phyloP scores from a whole-genome alignment of 1,140 invertebrate species.

The Hyphantria cunea region DNA sequence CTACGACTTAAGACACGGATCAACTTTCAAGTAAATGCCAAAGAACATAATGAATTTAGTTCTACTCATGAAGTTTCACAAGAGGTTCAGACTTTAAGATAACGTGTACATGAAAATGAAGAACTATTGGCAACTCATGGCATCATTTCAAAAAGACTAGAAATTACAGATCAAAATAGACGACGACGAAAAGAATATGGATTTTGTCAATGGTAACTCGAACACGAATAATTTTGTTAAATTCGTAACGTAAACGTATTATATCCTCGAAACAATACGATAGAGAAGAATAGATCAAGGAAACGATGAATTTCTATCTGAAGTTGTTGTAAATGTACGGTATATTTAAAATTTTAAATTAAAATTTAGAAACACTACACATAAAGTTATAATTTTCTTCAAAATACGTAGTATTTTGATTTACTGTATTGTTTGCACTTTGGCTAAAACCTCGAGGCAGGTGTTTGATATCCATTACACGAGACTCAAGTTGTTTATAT shows the following conservation, averaged over 20 bases:
- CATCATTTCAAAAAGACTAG: not conserved
- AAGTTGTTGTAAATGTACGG: too few relatives aligned
- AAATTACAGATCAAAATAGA: too few relatives aligned
- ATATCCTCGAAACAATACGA: too few relatives aligned
- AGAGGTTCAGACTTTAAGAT: constrained; percentile 5
- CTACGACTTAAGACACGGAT: too few relatives aligned
- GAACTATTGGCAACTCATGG: not conserved
- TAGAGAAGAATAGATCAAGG: too few relatives aligned
- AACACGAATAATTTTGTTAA: too few relatives aligned
- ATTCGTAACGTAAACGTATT: too few relatives aligned
- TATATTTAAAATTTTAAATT: not conserved
- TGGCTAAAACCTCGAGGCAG: constrained; percentile 3
- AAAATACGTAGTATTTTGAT: not conserved
- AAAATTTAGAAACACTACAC: not conserved
- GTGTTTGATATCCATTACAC: constrained; percentile 1
- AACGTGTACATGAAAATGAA: not conserved
- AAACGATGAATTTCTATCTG: too few relatives aligned
- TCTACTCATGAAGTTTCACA: not conserved
- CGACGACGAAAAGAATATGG: too few relatives aligned
- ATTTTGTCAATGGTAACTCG: too few relatives aligned
- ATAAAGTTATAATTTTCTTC: too few relatives aligned
- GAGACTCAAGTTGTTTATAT: constrained; percentile 6
- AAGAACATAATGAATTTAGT: not conserved
- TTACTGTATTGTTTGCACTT: constrained; percentile 7
- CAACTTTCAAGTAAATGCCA: not conserved